Base-by-base conservation (phyloP, 2,888 invertebrate species). In the Microctonus aethiopoides region DNA sequence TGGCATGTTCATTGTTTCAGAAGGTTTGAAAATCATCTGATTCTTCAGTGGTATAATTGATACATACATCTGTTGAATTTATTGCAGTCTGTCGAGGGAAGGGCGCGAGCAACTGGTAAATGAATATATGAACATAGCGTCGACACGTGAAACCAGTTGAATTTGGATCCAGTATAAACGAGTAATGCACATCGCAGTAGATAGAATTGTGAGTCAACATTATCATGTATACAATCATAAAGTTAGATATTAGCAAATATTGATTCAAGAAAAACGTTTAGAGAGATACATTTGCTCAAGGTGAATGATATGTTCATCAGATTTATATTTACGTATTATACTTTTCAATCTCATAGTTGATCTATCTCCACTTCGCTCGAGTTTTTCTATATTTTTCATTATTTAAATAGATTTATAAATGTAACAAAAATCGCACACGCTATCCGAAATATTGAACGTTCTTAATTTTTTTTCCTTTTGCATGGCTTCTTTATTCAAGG, bases 151-250 rank as follows among this genome's bases (percentile, higher is more conserved):
- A 78, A 78, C 78, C 78, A 75, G 77, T 78, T 78, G 75, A 65
- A 78, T 75, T 77, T 75, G 69, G 78, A 76, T 78, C 70, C 75
- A 78, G 78, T 78, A 73, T 70, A 78, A 70, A 67, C 73, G 71
- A 76, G 78, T 74, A 74, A 72, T 74, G 72, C 64, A 56, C 54
- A 66, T 32, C 57, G 68, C 59, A 54, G 26, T 22, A 54, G 46
- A 66, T 62, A 29, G 24, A 54, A n/a, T 54, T 51, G 29, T 24
- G 52, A 36, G 26, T 39, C 39, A 34, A 52, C 26, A 39, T 39
- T n/a, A 13, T 54, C 13, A n/a, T 54, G 1, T 32, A 26, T 56
- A 65, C 26, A 36, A 39, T 39, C 65, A 65, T 62, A 39, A 65
- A 39, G 36, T 65, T 22, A 22, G 6, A 54, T 54, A 51, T 34